These are phyloP conservation scores for Mola mola DNA, from an alignment of 2,113 vertebrate species.

Conservation along the genomic window DNA sequence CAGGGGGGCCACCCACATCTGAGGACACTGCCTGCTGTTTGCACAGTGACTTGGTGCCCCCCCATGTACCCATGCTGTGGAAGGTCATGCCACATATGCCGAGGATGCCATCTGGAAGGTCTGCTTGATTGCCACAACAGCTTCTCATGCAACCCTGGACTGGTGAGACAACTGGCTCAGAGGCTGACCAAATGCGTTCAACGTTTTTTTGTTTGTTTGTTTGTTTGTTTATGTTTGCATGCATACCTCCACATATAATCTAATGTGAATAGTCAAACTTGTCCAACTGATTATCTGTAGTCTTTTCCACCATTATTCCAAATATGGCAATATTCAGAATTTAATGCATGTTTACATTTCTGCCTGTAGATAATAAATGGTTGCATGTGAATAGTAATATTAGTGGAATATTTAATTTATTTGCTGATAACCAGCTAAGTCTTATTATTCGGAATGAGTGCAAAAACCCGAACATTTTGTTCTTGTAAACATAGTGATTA, in stretches of 20 bases:
- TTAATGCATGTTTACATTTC: too few relatives aligned
- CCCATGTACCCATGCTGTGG: constrained; percentile 79
- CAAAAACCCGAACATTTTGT: too few relatives aligned
- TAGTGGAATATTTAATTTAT: too few relatives aligned
- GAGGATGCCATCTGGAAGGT: constrained; percentile 71
- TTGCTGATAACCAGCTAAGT: too few relatives aligned
- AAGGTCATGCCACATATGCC: constrained; percentile 82
- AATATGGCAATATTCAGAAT: too few relatives aligned
- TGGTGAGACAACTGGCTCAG: constrained; percentile 37
- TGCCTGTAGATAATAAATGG: too few relatives aligned
- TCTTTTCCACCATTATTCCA: too few relatives aligned
- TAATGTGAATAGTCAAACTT: neutral
- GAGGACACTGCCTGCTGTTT: constrained; percentile 79
- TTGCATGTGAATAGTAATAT: too few relatives aligned
- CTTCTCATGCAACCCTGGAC: constrained; percentile 34
- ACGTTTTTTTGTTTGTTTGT: neutral
- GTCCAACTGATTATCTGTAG: too few relatives aligned
- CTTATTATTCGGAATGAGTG: too few relatives aligned
- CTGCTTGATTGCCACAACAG: constrained; percentile 44
- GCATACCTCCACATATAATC: constrained; percentile 19
- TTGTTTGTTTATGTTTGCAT: too few relatives aligned
- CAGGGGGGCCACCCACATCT: constrained; percentile 83
- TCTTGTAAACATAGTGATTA: too few relatives aligned
- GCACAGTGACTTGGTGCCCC: constrained; percentile 67
- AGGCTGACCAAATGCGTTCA: constrained; percentile 9